Conservation (phyloP, 1,140 invertebrate genomes). For the Brachionus koreanus region DNA sequence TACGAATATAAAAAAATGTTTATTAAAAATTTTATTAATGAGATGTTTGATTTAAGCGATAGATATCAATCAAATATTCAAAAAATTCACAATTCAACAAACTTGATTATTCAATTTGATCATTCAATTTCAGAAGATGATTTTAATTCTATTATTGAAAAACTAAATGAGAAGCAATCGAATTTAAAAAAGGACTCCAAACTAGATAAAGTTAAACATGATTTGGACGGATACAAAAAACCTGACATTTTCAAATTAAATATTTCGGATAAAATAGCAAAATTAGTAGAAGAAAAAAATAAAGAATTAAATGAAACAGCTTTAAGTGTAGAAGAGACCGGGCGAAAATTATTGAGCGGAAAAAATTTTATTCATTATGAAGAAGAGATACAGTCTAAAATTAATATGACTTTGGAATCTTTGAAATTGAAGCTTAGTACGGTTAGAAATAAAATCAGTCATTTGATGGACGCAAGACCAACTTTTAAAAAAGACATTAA, state of each 20-base stretch:
- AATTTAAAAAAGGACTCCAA: neutral
- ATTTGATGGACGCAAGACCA: no score
- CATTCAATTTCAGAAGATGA: neutral
- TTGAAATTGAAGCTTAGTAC: neutral
- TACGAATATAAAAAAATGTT: neutral
- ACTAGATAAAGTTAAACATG: neutral
- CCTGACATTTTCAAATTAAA: neutral
- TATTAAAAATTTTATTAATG: neutral
- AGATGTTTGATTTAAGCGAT: neutral
- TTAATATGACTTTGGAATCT: neutral
- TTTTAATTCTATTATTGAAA: neutral
- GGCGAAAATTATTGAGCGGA: neutral
- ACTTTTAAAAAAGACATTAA: neutral
- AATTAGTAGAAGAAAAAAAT: neutral
- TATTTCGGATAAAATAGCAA: neutral
- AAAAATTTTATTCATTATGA: neutral
- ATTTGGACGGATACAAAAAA: neutral
- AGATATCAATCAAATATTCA: neutral
- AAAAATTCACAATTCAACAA: neutral
- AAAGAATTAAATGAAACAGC: neutral
- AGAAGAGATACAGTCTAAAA: neutral
- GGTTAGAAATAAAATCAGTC: neutral
- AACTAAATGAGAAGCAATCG: neutral
- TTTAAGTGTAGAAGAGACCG: neutral
- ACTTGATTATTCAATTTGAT: neutral